Evolutionary conservation across 2,888 invertebrate genomes (phyloP), one percentile per base, ranked within the genome.

Genomic region (Chesias legatella): DNA sequence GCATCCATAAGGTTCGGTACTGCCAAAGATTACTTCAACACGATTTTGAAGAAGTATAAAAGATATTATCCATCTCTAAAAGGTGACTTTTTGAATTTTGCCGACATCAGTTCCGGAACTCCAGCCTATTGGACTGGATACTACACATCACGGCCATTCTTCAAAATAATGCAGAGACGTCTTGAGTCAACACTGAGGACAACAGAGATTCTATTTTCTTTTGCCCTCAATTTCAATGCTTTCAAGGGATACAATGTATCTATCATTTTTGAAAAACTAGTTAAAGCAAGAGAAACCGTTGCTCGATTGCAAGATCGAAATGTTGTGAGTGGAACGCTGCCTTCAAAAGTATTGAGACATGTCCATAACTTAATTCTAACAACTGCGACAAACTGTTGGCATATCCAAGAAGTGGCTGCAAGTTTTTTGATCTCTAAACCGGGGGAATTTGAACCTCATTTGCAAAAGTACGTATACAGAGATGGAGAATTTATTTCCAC

Each of bases 91-190:
- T 94, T 96, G 66, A 98, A 97, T 1, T 99, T 97, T 79, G 95
- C 97, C 0, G 98, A 98, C 71, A 93, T 96, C 43, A 92, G 91
- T 63, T 92, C 94, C 5, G 96, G 96, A 0, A 86, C 92, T 10
- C 96, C 97, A 0, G 96, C 97, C 0, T 98, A 98, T 75, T 99
- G 98, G 98, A 95, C 95, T 1, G 98, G 98, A 0, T 98, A 95
- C 76, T 99, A 92, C 73, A 96, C 97, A 1, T 97, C 98, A 0
- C 89, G 95, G 23, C 96, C 96, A 0, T 92, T 92, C 58, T 92
- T 94, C 81, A 96, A 96, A 81, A 91, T 95, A 29, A 79, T 96
- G 56, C 91, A 97, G 72, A 88, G 94, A 3, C 94, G 97, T 56
- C 84, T 97, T 25, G 95, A 97, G 66, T 91, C 93, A 33, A 93